Conservation (phyloP, 2,113 vertebrate genomes). For the Thamnaconus septentrionalis region DNA sequence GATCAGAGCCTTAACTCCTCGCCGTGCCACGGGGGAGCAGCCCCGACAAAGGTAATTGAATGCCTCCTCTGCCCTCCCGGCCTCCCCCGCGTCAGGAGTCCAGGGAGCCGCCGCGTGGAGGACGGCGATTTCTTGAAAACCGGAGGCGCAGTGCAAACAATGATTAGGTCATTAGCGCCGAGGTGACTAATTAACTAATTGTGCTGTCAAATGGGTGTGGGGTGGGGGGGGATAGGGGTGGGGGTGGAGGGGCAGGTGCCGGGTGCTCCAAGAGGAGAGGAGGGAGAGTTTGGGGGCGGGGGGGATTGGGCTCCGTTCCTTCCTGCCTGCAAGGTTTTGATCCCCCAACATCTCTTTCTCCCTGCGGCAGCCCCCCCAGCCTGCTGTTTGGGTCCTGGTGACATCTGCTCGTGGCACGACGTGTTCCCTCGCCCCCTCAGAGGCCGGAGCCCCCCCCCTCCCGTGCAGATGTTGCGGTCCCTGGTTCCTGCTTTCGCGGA, state of each 20-base stretch:
- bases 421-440: conserved; percentile 63
- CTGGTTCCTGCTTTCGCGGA: conserved; percentile 84
- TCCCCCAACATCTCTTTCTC: conserved; percentile 51
- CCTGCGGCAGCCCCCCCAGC: conserved; percentile 66
- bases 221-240: conserved; percentile 31
- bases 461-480: conserved; percentile 93
- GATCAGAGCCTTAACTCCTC: conserved; percentile 46
- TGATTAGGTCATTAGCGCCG: conserved; percentile 76
- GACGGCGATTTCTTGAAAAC: conserved; percentile 26
- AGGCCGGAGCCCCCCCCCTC: conserved; percentile 75
- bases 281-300: conserved; percentile 20
- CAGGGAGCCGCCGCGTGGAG: conserved; percentile 59
- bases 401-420: conserved; percentile 91
- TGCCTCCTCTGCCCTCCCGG: conserved; percentile 28
- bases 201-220: conserved; percentile 69
- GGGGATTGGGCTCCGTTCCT: conserved; percentile 56
- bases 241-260: conserved; percentile 38
- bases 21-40: conserved; percentile 43
- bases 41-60: conserved; percentile 60
- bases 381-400: conserved; percentile 81
- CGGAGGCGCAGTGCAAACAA: conserved; percentile 66
- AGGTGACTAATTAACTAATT: conserved; percentile 81
- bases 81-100: conserved; percentile 39
- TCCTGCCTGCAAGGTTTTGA: conserved; percentile 50
- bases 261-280: conserved; percentile 28